Evolutionary conservation across 2,113 vertebrate genomes (phyloP), one percentile per base, ranked within the genome.

Genomic region (Perca fluviatilis): DNA sequence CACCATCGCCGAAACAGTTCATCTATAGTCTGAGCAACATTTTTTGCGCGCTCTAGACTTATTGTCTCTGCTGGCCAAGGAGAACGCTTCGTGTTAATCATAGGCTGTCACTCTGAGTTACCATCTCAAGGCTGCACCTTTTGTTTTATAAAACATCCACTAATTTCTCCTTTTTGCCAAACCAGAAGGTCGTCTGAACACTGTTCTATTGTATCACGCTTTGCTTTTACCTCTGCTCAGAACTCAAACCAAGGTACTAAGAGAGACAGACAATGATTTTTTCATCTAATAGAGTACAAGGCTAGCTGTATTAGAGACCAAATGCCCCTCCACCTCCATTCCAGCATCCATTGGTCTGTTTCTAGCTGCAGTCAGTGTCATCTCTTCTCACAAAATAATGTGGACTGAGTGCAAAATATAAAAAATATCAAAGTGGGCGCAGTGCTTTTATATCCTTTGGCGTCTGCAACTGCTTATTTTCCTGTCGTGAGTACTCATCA

Each of bases 41-140:
- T 87, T 88, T 90, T 68, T 74, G 80, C 50, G 21, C 47, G 46
- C 77, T 86, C 80, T 67, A 86, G 89, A 90, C 87, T 80, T 61
- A 84, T 91, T 91, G 89, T 94, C 88, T 91, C 77, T 76, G 72
- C 63, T 64, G 54, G 85, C 77, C 86, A 90, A 91, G 91, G 84
- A 90, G 82, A 91, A 78, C 33, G 60, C 82, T 69, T 77, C 6
- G 4, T 88, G 88, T 79, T 93, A 92, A 93, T 92, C 91, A 91
- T 30, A 87, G 75, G 77, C 89, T 92, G 92, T 92, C 92, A 91
- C 90, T 88, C 83, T 49, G 63, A 86, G 91, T 93, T 92, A 93
- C 83, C 75, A 74, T 93, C 89, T 92, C 86, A 91, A 92, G 88
- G 86, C 80, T 89, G 89, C 93, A 86, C 80, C 91, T 92, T 92